Evolutionary conservation across 2,113 vertebrate genomes (phyloP).

Genomic region (Peromyscus polionotus): DNA sequence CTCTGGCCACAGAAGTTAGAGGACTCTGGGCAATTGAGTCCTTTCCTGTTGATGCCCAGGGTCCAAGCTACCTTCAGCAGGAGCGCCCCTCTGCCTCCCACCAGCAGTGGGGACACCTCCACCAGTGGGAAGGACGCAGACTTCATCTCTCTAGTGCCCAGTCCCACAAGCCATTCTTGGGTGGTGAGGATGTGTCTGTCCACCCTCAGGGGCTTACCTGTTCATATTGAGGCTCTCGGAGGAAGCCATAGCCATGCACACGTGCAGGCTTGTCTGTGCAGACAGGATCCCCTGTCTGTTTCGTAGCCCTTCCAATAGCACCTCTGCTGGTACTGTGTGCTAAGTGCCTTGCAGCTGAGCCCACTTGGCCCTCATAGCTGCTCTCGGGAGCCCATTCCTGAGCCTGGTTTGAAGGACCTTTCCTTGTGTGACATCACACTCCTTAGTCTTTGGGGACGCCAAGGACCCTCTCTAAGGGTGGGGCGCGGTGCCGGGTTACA

Average conservation of each 20-base stretch:
- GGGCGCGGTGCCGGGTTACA: background rate
- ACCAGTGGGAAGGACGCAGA: background rate
- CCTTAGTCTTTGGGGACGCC: background rate
- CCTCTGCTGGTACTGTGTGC: background rate
- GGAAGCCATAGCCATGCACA: background rate
- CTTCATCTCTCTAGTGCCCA: background rate
- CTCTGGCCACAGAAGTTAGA: background rate
- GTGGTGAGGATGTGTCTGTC: background rate
- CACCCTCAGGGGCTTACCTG: background rate
- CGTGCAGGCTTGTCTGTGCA: no score
- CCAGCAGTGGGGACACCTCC: no score
- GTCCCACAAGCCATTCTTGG: background rate
- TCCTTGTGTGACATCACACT: background rate
- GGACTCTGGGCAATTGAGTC: no score
- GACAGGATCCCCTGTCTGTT: background rate
- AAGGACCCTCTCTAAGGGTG: background rate
- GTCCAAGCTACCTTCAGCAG: background rate
- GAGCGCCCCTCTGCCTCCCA: no score
- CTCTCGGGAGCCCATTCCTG: background rate
- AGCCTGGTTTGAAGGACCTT: background rate
- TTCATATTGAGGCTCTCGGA: background rate
- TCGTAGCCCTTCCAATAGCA: background rate
- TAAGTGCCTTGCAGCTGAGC: no score
- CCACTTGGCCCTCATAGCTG: background rate
- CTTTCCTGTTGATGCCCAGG: background rate